phyloP scores from a whole-genome alignment of 2,797 vertebrate species.

The Ficedula albicollis region DNA sequence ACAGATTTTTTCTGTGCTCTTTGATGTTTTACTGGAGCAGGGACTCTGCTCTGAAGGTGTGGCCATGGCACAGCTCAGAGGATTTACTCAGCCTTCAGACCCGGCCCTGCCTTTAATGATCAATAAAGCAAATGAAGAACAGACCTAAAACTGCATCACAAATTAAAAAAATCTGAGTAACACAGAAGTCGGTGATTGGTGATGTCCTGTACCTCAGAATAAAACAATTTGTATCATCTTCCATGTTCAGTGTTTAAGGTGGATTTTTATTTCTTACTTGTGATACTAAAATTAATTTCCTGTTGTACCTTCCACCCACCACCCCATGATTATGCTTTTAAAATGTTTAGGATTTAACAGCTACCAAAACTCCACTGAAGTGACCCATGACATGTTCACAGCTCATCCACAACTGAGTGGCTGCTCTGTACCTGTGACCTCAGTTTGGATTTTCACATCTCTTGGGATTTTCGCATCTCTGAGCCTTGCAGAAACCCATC shows the following conservation, averaged over 20 bases:
- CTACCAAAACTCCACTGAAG: background rate
- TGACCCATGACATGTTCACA: rapidly evolving
- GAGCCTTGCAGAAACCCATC: background rate
- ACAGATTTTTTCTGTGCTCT: rapidly evolving
- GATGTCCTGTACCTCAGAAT: background rate
- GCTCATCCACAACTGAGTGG: background rate
- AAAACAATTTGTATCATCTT: background rate
- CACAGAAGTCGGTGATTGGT: background rate
- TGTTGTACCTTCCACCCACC: background rate
- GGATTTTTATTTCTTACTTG: background rate
- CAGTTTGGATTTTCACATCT: background rate
- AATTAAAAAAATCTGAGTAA: background rate
- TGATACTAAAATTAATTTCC: background rate
- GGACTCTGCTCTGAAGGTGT: background rate
- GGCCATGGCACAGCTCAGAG: background rate
- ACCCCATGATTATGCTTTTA: rapidly evolving
- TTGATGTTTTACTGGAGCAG: background rate
- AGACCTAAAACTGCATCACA: background rate
- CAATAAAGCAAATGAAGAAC: background rate
- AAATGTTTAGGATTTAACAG: background rate
- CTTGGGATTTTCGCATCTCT: background rate
- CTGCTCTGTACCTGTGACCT: background rate
- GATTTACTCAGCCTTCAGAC: constrained; percentile 16
- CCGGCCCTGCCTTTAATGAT: background rate
- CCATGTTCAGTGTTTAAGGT: background rate